Base-by-base conservation (phyloP, 2,113 vertebrate species). In the Tychaedon coryphoeus region DNA sequence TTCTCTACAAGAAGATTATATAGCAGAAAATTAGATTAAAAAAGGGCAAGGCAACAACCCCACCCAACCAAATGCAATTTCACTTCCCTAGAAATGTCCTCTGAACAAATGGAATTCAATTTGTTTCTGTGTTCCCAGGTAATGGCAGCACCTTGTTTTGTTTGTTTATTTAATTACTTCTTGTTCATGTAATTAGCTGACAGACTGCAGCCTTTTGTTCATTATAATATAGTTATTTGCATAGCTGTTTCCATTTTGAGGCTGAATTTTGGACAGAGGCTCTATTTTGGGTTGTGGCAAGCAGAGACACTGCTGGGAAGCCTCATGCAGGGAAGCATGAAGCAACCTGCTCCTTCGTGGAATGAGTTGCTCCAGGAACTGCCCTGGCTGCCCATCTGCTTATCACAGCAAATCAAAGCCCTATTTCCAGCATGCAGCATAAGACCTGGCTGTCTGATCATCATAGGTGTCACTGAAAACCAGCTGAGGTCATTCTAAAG, bases 131-230 rank as follows among this genome's bases (percentile, higher is more conserved):
- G 72, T 91, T 93, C 71, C 62, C 86, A 96, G 81, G 91, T 96
- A 94, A 92, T 24, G 7, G 79, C 75, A 76, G 75, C 91, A 95
- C 93, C 90, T 96, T 91, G 78, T 79, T 94, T 90, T 65, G 62
- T 69, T 78, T 88, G 73, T 77, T 93, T 94, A 90, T 84, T 93
- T 88, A 91, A 97, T 96, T 90, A 92, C 89, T 82, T 24, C 92
- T 90, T 88, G 50, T 88, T 94, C 93, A 93, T 74, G 62, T 66
- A 90, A 89, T 95, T 90, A 95, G 45, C 45, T n/a, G 77, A 57
- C 69, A 83, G 82, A 76, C 34, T 73, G 83, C 48, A 90, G 94
- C 38, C 58, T 92, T 94, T 94, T 61, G 51, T 82, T 93, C 70
- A 75, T 88, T 71, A 60, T 62, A 86, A 92, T 78, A 69, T 10